These are phyloP conservation scores for Bovichtus diacanthus DNA, from an alignment of 2,797 vertebrate species.

Conservation along the genomic window DNA sequence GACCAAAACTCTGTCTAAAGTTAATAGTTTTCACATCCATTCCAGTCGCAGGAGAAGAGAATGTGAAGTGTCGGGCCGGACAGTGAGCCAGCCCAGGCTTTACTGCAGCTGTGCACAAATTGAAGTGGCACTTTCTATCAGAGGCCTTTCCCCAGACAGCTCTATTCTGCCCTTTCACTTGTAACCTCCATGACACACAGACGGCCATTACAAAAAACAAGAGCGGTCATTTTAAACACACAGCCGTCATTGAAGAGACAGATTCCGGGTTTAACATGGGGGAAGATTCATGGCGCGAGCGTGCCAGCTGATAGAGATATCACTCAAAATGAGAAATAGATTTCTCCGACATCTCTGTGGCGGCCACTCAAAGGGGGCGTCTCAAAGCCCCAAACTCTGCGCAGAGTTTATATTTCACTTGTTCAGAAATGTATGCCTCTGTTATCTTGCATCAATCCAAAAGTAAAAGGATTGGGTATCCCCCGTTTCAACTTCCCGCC, in stretches of 20 bases:
- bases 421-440: conserved; percentile 67
- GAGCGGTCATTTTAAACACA: conserved; percentile 75
- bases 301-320: conserved; percentile 73
- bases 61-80: conserved; percentile 80
- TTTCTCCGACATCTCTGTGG: conserved; percentile 67
- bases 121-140: conserved; percentile 85
- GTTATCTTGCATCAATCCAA: conserved; percentile 73
- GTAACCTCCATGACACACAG: conserved; percentile 72
- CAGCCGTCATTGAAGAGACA: conserved; percentile 69
- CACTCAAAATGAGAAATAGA: conserved; percentile 76
- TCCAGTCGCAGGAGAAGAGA: conserved; percentile 70
- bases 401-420: conserved; percentile 79
- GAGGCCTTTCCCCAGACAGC: conserved; percentile 78
- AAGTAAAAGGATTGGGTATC: conserved; percentile 64
- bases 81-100: conserved; percentile 71
- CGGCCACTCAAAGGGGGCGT: conserved; percentile 63
- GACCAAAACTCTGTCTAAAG: conserved; percentile 70
- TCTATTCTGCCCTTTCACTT: conserved; percentile 73
- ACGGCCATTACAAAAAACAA: conserved; percentile 69
- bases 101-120: conserved; percentile 79
- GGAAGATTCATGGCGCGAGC: conserved; percentile 59
- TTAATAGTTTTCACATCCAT: conserved; percentile 84
- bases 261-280: conserved; percentile 59
- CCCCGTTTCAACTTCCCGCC: conserved; percentile 65
- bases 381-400: conserved; percentile 55